phyloP scores from a whole-genome alignment of 1,140 invertebrate species.

The Stenopsyche tienmushanensis region DNA sequence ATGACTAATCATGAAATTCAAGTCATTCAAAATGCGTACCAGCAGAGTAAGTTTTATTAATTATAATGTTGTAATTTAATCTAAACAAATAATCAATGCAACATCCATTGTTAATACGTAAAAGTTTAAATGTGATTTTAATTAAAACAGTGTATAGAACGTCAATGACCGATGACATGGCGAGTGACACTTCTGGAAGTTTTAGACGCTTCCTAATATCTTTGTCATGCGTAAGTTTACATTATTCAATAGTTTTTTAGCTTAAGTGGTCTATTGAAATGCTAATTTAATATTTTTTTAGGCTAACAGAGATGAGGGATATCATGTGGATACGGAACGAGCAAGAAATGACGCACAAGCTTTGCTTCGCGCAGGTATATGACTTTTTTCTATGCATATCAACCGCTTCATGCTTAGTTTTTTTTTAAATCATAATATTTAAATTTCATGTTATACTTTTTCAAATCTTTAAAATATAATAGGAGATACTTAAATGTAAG shows the following conservation, averaged over 20 bases:
- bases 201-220: conserved; percentile 83
- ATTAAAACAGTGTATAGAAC: conserved; percentile 68
- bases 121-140: no score
- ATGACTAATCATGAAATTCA: conserved; percentile 83
- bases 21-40: conserved; percentile 78
- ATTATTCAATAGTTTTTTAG: no score
- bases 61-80: conserved; percentile 10
- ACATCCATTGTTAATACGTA: no score
- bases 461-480: no score
- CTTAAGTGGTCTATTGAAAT: background rate
- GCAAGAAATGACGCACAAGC: conserved; percentile 71
- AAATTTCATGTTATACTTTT: no score
- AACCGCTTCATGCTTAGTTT: no score
- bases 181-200: conserved; percentile 84
- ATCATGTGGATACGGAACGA: conserved; percentile 61
- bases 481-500: no score
- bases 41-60: conserved; percentile 66
- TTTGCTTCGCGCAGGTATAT: conserved; percentile 70
- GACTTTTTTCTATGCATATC: conserved; percentile 27
- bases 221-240: conserved; percentile 63
- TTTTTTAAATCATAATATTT: no score
- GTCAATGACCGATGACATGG: conserved; percentile 77
- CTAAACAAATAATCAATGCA: background rate
- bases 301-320: conserved; percentile 70
- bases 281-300: conserved; percentile 43